These are phyloP conservation scores for Menidia beryllina DNA, from an alignment of 2,113 vertebrate species.

Conservation along the genomic window DNA sequence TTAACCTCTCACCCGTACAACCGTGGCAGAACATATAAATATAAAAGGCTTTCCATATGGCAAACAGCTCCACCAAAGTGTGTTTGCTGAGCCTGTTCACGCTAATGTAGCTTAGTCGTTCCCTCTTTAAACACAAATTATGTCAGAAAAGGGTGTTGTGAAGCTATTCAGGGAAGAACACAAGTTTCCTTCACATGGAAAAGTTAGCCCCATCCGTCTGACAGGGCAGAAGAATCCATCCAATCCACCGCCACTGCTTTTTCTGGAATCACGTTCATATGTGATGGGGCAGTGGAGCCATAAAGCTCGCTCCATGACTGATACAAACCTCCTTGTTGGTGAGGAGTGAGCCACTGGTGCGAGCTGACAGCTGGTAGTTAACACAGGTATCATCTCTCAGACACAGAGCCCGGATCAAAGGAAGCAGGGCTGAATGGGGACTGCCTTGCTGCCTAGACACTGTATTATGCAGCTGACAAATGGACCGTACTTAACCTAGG, in stretches of 20 bases:
- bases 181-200: conserved; percentile 43
- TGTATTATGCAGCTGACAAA: conserved; percentile 23
- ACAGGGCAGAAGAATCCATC: conserved; percentile 40
- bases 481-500: conserved; percentile 22
- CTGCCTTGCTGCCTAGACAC: conserved; percentile 19
- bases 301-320: conserved; percentile 41
- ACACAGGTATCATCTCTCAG: conserved; percentile 57
- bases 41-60: conserved; percentile 63
- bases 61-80: conserved; percentile 55
- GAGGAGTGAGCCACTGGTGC: conserved; percentile 33
- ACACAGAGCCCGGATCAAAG: conserved; percentile 46
- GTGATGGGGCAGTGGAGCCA: conserved; percentile 18
- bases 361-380: conserved; percentile 66
- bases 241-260: conserved; percentile 29
- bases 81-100: conserved; percentile 47
- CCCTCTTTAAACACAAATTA: background rate
- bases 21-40: conserved; percentile 43
- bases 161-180: conserved; percentile 9
- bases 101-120: conserved; percentile 37
- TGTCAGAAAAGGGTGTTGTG: conserved; percentile 17
- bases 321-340: conserved; percentile 39
- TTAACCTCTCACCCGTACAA: conserved; percentile 9
- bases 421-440: conserved; percentile 35
- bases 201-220: conserved; percentile 34
- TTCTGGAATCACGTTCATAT: conserved; percentile 26